Evolutionary conservation across 2,113 vertebrate genomes (phyloP).

Genomic region (Pyxicephalus adspersus): DNA sequence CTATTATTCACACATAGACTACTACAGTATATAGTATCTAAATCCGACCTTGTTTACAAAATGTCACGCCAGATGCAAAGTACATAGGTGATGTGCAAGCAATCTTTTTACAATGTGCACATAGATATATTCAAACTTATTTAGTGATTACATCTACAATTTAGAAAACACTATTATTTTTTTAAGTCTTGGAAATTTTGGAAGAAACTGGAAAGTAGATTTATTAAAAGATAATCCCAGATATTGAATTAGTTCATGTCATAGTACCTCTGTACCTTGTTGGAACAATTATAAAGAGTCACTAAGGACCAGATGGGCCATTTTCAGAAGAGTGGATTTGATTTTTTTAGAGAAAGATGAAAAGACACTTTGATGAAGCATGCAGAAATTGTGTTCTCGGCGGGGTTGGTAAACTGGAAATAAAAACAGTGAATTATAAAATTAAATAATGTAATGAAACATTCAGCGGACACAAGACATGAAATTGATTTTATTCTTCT

Average conservation of each 20-base stretch:
- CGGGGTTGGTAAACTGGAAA: background rate
- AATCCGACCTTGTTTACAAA: no score
- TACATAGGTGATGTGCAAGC: no score
- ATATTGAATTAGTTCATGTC: background rate
- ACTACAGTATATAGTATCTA: no score
- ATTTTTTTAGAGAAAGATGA: conserved; percentile 9
- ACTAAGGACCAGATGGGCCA: conserved; percentile 12
- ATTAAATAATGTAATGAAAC: background rate
- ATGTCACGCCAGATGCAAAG: no score
- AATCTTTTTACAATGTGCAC: no score
- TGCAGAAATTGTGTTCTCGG: conserved; percentile 6
- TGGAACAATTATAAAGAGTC: background rate
- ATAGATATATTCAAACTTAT: no score
- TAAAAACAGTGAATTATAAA: conserved; percentile 6
- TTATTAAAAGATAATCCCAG: background rate
- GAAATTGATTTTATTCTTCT: background rate
- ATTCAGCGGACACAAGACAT: background rate
- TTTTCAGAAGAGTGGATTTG: conserved; percentile 3
- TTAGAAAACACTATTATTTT: background rate
- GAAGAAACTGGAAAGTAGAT: background rate
- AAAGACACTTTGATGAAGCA: conserved; percentile 6
- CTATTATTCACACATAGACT: no score
- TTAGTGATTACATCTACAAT: background rate
- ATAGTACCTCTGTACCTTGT: background rate
- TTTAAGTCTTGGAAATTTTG: background rate